These are phyloP conservation scores for Chloroceryle amazona DNA, from an alignment of 2,797 vertebrate species.

Conservation along the genomic window DNA sequence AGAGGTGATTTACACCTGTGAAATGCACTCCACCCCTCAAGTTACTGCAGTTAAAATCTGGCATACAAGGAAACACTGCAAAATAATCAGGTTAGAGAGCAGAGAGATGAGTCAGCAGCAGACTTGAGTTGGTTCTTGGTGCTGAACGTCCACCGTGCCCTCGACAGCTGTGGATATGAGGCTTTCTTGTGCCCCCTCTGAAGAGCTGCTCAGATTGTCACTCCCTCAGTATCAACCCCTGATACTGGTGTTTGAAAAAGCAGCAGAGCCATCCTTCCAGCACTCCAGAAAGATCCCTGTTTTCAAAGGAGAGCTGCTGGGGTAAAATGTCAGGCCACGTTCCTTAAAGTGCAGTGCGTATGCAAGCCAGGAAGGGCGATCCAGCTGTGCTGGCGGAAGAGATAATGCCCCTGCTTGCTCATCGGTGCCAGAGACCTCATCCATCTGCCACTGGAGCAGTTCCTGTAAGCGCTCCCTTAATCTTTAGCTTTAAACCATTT, in stretches of 20 bases:
- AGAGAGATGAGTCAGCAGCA: background rate
- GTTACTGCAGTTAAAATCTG: conserved; percentile 17
- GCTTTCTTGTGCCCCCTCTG: background rate
- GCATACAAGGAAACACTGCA: background rate
- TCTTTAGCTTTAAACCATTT: conserved; percentile 59
- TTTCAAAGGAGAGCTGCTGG: background rate
- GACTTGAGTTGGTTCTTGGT: background rate
- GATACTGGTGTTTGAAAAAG: background rate
- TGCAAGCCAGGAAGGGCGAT: background rate
- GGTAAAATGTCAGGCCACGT: background rate
- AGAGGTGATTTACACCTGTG: background rate
- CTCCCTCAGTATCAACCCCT: background rate
- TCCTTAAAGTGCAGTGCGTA: background rate
- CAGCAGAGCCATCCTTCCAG: background rate
- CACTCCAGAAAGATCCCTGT: background rate
- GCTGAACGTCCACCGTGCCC: background rate
- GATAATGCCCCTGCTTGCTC: conserved; percentile 14
- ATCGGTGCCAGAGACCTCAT: conserved; percentile 5
- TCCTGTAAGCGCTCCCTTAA: conserved; percentile 55
- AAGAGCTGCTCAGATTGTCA: background rate
- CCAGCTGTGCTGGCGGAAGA: conserved; percentile 32
- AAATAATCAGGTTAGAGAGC: background rate
- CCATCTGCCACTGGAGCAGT: conserved; percentile 16
- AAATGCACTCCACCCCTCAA: background rate
- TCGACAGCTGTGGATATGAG: background rate